Conservation (phyloP, 2,888 invertebrate genomes). For the Agonopterix alstromeriana region DNA sequence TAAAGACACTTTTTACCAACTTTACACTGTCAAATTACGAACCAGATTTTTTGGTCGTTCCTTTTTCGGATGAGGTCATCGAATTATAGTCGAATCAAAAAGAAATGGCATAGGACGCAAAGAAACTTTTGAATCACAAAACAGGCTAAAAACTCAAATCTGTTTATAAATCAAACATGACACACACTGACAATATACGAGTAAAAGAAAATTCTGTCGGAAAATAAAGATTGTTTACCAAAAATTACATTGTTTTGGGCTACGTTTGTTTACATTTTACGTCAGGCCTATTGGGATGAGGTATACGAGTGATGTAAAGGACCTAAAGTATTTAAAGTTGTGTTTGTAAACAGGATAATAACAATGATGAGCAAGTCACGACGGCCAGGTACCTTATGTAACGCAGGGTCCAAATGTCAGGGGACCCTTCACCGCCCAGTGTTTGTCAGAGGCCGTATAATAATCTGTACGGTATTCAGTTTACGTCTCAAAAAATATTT, state of each 20-base stretch:
- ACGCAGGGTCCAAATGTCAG: conserved; percentile 8
- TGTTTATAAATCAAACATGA: too few species aligned
- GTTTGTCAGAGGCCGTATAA: background rate
- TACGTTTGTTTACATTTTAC: background rate
- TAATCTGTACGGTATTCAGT: too few species aligned
- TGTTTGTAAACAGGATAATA: conserved; percentile 3
- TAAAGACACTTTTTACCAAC: background rate
- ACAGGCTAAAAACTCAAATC: too few species aligned
- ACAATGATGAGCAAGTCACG: conserved; percentile 6
- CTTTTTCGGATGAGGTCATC: conserved; percentile 8
- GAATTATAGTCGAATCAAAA: background rate
- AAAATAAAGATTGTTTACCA: too few species aligned
- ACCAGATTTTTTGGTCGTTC: background rate
- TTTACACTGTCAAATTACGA: background rate
- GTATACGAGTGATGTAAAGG: background rate
- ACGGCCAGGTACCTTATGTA: background rate
- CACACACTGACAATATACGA: too few species aligned
- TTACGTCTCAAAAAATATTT: too few species aligned
- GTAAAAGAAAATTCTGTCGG: too few species aligned
- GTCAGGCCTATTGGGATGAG: too few species aligned
- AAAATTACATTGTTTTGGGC: too few species aligned
- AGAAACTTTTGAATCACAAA: too few species aligned
- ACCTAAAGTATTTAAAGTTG: background rate
- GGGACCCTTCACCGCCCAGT: conserved; percentile 9
- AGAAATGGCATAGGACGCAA: too few species aligned